phyloP scores from a whole-genome alignment of 1,140 invertebrate genomes.

The Daktulosphaira vitifoliae region DNA sequence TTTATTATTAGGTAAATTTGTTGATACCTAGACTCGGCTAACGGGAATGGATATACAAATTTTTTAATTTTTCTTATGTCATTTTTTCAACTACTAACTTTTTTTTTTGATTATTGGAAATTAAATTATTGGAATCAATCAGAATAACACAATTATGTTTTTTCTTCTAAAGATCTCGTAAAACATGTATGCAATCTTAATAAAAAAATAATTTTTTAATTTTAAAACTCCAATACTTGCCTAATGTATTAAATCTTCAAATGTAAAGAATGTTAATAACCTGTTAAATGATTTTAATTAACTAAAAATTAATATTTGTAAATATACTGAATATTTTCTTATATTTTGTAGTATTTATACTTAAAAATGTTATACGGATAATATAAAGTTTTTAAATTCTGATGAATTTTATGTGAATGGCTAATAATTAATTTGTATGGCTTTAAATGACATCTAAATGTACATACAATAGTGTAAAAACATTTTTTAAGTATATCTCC shows the following conservation, averaged over 20 bases:
- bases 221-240: slow-evolving; percentile 18
- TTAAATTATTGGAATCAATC: slow-evolving; percentile 22
- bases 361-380: background rate
- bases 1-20: slow-evolving; percentile 27
- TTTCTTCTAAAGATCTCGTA: slow-evolving; percentile 18
- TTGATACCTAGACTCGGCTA: slow-evolving; percentile 13
- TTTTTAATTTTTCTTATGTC: background rate
- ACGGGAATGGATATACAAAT: slow-evolving; percentile 15
- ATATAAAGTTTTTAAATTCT: too few relatives aligned
- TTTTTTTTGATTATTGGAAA: background rate
- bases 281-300: slow-evolving; percentile 5
- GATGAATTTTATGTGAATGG: too few relatives aligned
- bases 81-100: background rate
- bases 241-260: slow-evolving; percentile 25
- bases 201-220: slow-evolving; percentile 1
- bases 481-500: too few relatives aligned
- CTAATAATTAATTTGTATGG: too few relatives aligned
- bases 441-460: too few relatives aligned
- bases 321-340: slow-evolving; percentile 19
- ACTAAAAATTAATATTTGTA: slow-evolving; percentile 11
- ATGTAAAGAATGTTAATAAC: slow-evolving; percentile 23
- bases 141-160: background rate
- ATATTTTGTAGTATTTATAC: slow-evolving; percentile 10
- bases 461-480: too few relatives aligned
- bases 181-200: slow-evolving; percentile 22